These are phyloP conservation scores for Pilophorus perplexus DNA, from an alignment of 2,888 invertebrate genomes.

Conservation along the genomic window DNA sequence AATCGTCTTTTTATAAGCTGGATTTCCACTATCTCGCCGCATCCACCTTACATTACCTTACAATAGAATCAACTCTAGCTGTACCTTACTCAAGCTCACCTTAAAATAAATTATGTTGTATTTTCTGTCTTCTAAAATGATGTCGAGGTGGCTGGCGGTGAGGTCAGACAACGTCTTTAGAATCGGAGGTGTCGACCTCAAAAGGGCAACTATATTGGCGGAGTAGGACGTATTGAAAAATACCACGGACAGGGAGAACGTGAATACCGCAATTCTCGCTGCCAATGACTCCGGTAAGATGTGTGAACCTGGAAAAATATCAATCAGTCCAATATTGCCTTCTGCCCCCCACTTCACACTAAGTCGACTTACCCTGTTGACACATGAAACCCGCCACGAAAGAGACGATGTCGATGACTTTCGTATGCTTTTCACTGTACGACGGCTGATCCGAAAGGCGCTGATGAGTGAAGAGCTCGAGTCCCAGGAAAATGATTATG, in stretches of 20 bases:
- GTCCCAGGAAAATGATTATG: slow-evolving; percentile 50
- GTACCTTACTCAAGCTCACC: slow-evolving; percentile 55
- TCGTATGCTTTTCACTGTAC: slow-evolving; percentile 27
- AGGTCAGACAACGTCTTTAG: slow-evolving; percentile 65
- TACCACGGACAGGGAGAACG: slow-evolving; percentile 63
- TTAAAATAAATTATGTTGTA: slow-evolving; percentile 68
- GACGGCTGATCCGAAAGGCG: slow-evolving; percentile 25
- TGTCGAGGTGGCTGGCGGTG: slow-evolving; percentile 62
- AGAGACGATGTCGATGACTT: slow-evolving; percentile 55
- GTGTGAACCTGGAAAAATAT: slow-evolving; percentile 54
- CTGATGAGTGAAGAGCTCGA: slow-evolving; percentile 25
- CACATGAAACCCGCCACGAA: slow-evolving; percentile 61
- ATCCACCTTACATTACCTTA: too few species aligned
- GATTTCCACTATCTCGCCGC: too few species aligned
- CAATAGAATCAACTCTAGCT: not conserved
- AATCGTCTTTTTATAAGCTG: too few species aligned
- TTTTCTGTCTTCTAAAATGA: slow-evolving; percentile 68
- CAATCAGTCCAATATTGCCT: not conserved
- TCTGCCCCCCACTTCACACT: too few species aligned
- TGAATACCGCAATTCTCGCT: slow-evolving; percentile 62
- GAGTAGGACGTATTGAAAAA: slow-evolving; percentile 73
- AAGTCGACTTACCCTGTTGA: slow-evolving; percentile 58
- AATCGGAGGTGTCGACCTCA: slow-evolving; percentile 69
- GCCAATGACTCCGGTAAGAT: slow-evolving; percentile 56
- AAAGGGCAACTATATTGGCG: slow-evolving; percentile 70